Evolutionary conservation across 2,888 invertebrate species (phyloP), one percentile per base, ranked within the genome.

Genomic region (Drosophila recens): DNA sequence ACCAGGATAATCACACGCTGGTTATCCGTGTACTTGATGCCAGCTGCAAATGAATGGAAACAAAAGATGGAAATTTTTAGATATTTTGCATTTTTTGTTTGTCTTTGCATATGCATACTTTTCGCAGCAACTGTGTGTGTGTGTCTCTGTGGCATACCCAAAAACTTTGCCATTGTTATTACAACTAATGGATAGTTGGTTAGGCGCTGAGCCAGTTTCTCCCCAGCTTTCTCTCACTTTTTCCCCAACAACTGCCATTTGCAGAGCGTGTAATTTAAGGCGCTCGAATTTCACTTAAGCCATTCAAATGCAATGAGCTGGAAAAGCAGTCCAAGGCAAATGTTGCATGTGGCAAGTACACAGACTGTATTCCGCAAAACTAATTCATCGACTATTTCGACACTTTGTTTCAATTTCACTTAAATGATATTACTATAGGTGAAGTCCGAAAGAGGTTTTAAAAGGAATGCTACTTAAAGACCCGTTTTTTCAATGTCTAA

Each of bases 1-100:
- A 99, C 97, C 93, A 97, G 97, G 91, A 99, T 97, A 82, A 98
- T 98, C 59, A 98, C 97, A 57, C 98, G 95, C 92, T 98, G 97
- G 93, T 97, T 97, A 94, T 98, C 98, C 84, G 98, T 98, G 92
- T 98, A 95, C 67, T 95, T 92, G 72, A 92, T 91, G 80, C 92
- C 92, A 83, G 92, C 92, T 92, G 83, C 90, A 89, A 88, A 67
- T 78, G 57, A 38, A 63, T 9, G n/a, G 11, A 36, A 27, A 42
- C 38, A 15, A 56, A 23, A 13, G 13, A 48, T 49, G 20, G 15
- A 30, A 15, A 42, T 17, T 48, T 42, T 38, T 54, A 30, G 15
- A 38, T 23, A 30, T 42, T 38, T 17, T 34, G 20, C 27, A 53
- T 13, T 61, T 34, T 57, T 66, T 62, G 68, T 54, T 84, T 75